Percentiles rank a stretch among this genome's conserved stretches.
Evolutionary conservation across 2,888 invertebrate species (phyloP).

Genomic region (Ophion ellenae): DNA sequence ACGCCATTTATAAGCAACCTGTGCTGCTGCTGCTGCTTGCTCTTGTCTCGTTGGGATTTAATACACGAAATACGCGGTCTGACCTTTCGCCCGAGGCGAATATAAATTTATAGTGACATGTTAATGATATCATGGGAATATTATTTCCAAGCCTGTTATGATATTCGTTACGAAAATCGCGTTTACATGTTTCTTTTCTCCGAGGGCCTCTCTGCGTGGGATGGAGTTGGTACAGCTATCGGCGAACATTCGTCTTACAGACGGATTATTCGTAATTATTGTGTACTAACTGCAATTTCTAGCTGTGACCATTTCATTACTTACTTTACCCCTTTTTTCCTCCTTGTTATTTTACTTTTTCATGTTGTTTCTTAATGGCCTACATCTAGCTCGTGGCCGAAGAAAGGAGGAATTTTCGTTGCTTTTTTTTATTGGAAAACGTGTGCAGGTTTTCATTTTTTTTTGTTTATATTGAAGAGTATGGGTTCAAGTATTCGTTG

Average conservation of each 20-base stretch:
- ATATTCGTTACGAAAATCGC: constrained; percentile 45
- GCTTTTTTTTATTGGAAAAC: too few relatives aligned
- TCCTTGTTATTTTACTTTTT: too few relatives aligned
- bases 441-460: too few relatives aligned
- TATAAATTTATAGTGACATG: constrained; percentile 62
- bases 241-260: not conserved
- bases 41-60: constrained; percentile 58
- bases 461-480: too few relatives aligned
- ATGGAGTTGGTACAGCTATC: not conserved
- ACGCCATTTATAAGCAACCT: constrained; percentile 61
- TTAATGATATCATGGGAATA: constrained; percentile 57
- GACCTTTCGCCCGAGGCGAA: constrained; percentile 58
- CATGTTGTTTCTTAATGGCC: too few relatives aligned
- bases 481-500: too few relatives aligned
- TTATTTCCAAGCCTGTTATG: constrained; percentile 46
- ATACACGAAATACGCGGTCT: constrained; percentile 52
- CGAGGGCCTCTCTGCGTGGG: constrained; percentile 6
- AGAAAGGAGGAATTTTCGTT: too few relatives aligned
- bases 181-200: constrained; percentile 11
- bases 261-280: not conserved
- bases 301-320: not conserved
- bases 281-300: not conserved
- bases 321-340: too few relatives aligned
- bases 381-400: too few relatives aligned
- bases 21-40: constrained; percentile 44